Conservation (phyloP, 92 coral and sea anemone species). For the Pocillopora meandrina region DNA sequence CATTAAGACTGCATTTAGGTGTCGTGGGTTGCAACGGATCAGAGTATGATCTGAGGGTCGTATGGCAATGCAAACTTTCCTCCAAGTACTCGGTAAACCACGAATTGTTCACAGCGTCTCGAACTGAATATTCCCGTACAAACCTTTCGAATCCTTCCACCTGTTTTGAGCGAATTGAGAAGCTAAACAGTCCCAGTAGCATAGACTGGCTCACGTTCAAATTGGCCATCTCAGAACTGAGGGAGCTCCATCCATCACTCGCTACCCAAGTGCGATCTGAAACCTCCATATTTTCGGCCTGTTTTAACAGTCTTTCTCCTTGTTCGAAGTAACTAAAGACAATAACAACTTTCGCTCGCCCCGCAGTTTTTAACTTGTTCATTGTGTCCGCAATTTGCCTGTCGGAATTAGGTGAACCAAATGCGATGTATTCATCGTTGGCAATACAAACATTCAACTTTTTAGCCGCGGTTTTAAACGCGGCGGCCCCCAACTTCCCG, state of each 20-base stretch:
- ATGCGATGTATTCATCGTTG: constrained; percentile 79
- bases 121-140: constrained; percentile 52
- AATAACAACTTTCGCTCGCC: constrained; percentile 74
- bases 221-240: constrained; percentile 48
- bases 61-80: constrained; percentile 55
- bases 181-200: constrained; percentile 77
- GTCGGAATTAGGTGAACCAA: constrained; percentile 64
- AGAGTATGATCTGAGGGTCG: not conserved
- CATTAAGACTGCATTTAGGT: constrained; percentile 52
- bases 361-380: constrained; percentile 44
- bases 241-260: constrained; percentile 89
- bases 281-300: constrained; percentile 66
- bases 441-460: constrained; percentile 82
- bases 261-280: constrained; percentile 88
- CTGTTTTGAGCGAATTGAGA: constrained; percentile 67
- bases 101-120: constrained; percentile 44
- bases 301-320: constrained; percentile 67
- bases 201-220: constrained; percentile 53
- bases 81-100: constrained; percentile 80
- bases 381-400: constrained; percentile 55
- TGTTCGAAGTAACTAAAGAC: constrained; percentile 81
- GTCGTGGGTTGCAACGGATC: constrained; percentile 9
- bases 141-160: constrained; percentile 57
- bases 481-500: constrained; percentile 92
- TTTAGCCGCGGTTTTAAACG: constrained; percentile 80